A percentile compares a stretch with the other conserved stretches of the same genome.
phyloP scores from a whole-genome alignment of 2,797 vertebrate genomes.

The Cryptoprocta ferox region DNA sequence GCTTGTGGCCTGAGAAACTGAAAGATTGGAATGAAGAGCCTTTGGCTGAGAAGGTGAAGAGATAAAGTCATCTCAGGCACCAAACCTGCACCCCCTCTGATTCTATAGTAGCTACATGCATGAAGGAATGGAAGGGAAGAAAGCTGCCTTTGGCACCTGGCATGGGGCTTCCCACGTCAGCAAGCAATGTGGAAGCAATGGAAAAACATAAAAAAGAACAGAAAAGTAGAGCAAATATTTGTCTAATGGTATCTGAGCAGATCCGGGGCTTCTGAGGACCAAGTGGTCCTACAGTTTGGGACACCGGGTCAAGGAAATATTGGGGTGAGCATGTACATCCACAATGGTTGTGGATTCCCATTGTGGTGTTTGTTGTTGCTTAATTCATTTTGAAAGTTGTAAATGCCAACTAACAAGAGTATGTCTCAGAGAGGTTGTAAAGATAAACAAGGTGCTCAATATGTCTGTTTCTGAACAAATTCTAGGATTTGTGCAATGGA shows the following conservation, averaged over 20 bases:
- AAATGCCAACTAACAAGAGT: not conserved
- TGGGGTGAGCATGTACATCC: not conserved
- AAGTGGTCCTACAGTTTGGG: not conserved
- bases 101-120: accelerated
- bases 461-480: not conserved
- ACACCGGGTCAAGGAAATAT: not conserved
- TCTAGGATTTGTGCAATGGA: not conserved
- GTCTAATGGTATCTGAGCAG: slow-evolving; percentile 32
- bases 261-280: not conserved
- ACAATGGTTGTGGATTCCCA: not conserved
- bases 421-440: not conserved
- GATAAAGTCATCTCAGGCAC: not conserved
- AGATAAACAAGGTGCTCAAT: not conserved
- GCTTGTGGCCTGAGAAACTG: not conserved
- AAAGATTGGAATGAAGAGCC: not conserved
- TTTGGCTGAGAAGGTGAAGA: not conserved
- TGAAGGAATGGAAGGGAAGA: not conserved
- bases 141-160: not conserved
- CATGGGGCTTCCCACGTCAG: not conserved
- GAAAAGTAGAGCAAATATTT: slow-evolving; percentile 35
- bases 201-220: slow-evolving; percentile 22
- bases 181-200: not conserved
- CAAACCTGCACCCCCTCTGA: not conserved
- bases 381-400: not conserved
- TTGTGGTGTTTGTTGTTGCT: not conserved